These are phyloP conservation scores for Sula dactylatra DNA, from an alignment of 2,113 vertebrate species.

Conservation along the genomic window DNA sequence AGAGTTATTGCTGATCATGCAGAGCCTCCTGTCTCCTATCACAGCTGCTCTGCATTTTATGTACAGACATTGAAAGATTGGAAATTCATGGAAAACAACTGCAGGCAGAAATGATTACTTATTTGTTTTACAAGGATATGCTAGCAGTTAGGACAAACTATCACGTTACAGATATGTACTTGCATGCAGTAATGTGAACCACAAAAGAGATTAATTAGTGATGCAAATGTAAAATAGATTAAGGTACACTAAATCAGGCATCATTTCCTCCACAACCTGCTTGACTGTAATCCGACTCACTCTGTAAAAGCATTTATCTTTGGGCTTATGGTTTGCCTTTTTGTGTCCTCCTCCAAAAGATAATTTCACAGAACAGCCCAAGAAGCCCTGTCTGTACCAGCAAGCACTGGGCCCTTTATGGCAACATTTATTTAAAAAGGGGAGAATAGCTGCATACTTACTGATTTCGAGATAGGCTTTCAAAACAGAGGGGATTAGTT, in stretches of 20 bases:
- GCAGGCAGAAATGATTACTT: not conserved
- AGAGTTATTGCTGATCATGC: not conserved
- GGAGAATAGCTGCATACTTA: not conserved
- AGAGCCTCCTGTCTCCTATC: not conserved
- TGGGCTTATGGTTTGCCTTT: not conserved
- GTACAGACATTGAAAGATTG: not conserved
- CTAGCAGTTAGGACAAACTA: not conserved
- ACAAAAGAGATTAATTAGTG: conserved; percentile 34
- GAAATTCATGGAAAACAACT: conserved; percentile 4
- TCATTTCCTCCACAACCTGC: not conserved
- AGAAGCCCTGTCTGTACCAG: not conserved
- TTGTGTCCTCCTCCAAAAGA: not conserved
- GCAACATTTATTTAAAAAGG: not conserved
- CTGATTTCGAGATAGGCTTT: not conserved
- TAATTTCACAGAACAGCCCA: not conserved
- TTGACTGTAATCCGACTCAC: conserved; percentile 3
- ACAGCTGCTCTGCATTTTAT: not conserved
- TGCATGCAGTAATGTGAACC: not conserved
- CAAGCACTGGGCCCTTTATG: not conserved
- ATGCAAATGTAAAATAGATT: conserved; percentile 25
- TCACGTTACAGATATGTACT: not conserved
- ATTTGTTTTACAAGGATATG: conserved; percentile 17
- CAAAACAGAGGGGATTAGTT: not conserved
- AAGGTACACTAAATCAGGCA: conserved; percentile 12
- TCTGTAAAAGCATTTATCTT: conserved; percentile 12